Evolutionary conservation across 2,888 invertebrate genomes (phyloP), one percentile per base, ranked within the genome.

Genomic region (Coelinius sp.): DNA sequence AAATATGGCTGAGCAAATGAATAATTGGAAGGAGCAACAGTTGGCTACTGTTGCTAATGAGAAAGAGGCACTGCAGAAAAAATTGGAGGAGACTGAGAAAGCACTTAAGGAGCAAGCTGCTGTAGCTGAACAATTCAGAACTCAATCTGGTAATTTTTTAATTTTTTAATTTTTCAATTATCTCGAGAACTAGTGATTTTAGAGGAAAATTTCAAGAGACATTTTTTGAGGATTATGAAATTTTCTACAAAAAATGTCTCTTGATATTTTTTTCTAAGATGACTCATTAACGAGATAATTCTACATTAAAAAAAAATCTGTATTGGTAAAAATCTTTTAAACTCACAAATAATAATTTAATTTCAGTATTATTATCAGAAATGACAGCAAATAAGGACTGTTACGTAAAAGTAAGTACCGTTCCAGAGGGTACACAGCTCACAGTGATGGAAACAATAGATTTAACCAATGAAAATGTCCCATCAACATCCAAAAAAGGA

Each of bases 371-470:
- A 10, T 41, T 70, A 49, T 5, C 56, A 49, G 71, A 38, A 65
- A 10, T 66, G 14, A 65, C 73, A 22, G 44, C 69, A 6, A 59
- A 71, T 49, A 49, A 71, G 22, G 72, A 76, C 8, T 75, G 73
- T 10, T 70, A 75, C 25, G 24, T 75, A 38, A 53, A 41, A 41
- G 24, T 71, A 10, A 41, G 65, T 2, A 64, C 67, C 6, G 71
- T 73, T n/a, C 14, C 68, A 1, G 62, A 62, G 14, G 35, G 52
- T 12, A 62, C 14, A 24, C 20, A 63, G 20, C 44, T n/a, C 53
- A 90, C 90, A 49, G 88, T 83, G 69, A 86, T 90, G 2, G 86
- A 91, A 70, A 90, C 90, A 62, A 88, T 89, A 72, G 90, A 91
- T 82, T 84, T 91, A 56, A 91, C 90, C 70, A 88, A 82, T 76